phyloP scores from a whole-genome alignment of 2,113 vertebrate genomes.

The Hippocampus barbouri region DNA sequence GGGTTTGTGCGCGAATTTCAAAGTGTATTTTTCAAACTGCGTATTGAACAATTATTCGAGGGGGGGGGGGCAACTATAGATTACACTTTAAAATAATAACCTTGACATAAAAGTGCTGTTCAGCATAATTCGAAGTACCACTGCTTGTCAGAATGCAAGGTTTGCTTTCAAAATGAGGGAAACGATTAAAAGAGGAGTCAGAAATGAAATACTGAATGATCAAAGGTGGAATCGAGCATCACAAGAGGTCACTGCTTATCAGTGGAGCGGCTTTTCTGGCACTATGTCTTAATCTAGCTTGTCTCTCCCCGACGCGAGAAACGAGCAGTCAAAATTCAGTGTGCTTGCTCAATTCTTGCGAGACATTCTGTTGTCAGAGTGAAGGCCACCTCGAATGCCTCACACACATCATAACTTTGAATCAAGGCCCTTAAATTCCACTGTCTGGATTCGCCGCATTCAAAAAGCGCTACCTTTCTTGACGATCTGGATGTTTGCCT shows the following conservation, averaged over 20 bases:
- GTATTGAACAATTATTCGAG: too few relatives aligned
- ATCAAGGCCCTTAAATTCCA: background rate
- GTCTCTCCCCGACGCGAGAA: constrained; percentile 16
- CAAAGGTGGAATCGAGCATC: constrained; percentile 36
- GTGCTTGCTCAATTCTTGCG: constrained; percentile 18
- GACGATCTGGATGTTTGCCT: constrained; percentile 83
- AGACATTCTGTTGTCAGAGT: constrained; percentile 28
- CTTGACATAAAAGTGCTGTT: background rate
- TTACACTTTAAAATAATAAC: background rate
- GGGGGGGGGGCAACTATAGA: too few relatives aligned
- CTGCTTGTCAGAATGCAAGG: background rate
- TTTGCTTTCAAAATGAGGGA: background rate
- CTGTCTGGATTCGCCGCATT: too few relatives aligned
- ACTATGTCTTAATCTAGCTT: constrained; percentile 15
- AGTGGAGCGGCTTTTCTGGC: too few relatives aligned
- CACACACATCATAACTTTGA: background rate
- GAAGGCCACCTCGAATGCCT: constrained; percentile 18
- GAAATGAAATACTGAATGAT: constrained; percentile 23
- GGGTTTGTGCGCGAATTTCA: too few relatives aligned
- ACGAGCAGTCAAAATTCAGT: constrained; percentile 39
- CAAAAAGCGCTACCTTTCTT: constrained; percentile 77
- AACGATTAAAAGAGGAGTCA: background rate
- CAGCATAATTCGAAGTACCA: background rate
- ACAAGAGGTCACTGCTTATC: too few relatives aligned
- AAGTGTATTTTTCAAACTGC: too few relatives aligned